Base-by-base conservation (phyloP, 2,888 invertebrate genomes). In the Microctonus hyperodae region DNA sequence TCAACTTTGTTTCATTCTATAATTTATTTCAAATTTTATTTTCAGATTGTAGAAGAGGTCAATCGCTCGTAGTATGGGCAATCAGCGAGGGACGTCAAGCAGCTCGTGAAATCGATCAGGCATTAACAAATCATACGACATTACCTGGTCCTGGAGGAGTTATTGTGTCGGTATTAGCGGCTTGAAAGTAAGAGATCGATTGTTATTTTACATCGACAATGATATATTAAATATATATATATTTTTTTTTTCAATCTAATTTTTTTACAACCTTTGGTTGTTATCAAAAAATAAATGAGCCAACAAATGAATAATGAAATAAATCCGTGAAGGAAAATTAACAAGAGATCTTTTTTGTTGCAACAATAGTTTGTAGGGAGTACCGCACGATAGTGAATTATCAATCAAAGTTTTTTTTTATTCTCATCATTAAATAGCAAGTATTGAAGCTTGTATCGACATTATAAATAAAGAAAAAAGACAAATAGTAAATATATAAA, bases 21-120 rank as follows among this genome's bases (percentile, higher is more conserved):
- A 35, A 31, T 9, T 37, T 50, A 50, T 33, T 66, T 48, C 69
- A 33, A 35, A 31, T n/a, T 35, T 57, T 48, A 33, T 64, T 48
- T 68, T 71, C 82, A 96, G 99, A 99, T 88, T 99, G 98, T 83
- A 92, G 97, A 37, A 91, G 98, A 75, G 99, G 99, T n/a, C 99
- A 99, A 83, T 98, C 98, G 0, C 87, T 99, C 66, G 97, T 99
- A 4, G 99, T 99, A 9, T 98, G 98, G 96, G 99, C 98, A 22
- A 99, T 99, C 72, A 89, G 95, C 0, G 99, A 99, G 84, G 99
- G 99, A 1, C 89, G 99, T n/a, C 98, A 97, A 85, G 98, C 97
- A 9, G 99, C 99, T 13, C 88, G 97, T 51, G 94, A 96, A 75
- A 92, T 98, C 1, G 99, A 99, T 83, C 87, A 91, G 63, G 92